Conservation (phyloP, 2,797 vertebrate species). For the Alcedo atthis region DNA sequence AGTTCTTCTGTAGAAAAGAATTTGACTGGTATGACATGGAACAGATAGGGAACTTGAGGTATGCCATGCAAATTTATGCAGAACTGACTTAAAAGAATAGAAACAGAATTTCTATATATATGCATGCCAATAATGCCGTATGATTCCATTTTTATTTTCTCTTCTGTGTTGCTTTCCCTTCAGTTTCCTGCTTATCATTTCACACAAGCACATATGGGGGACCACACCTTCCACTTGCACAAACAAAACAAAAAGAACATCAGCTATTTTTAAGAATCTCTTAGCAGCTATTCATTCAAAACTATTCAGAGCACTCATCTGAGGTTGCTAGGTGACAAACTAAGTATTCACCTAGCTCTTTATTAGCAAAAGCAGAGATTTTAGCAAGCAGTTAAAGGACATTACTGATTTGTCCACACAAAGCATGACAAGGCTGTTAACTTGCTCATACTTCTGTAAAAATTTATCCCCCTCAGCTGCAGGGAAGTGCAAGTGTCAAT, state of each 20-base stretch:
- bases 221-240: slow-evolving; percentile 41
- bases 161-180: slow-evolving; percentile 6
- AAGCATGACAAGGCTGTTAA: not conserved
- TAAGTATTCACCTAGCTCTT: not conserved
- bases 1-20: slow-evolving; percentile 34
- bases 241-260: slow-evolving; percentile 27
- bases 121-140: slow-evolving; percentile 13
- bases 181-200: slow-evolving; percentile 35
- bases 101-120: slow-evolving; percentile 55
- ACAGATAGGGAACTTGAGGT: slow-evolving; percentile 34
- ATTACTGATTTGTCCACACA: not conserved
- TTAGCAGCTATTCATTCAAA: slow-evolving; percentile 25
- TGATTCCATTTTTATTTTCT: slow-evolving; percentile 52
- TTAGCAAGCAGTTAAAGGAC: not conserved
- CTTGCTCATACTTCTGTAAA: not conserved
- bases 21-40: not conserved
- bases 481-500: slow-evolving; percentile 36
- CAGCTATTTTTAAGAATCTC: not conserved
- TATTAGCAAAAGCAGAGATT: not conserved
- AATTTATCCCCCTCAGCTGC: slow-evolving; percentile 23
- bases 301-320: not conserved
- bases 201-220: slow-evolving; percentile 21
- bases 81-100: slow-evolving; percentile 54
- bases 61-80: slow-evolving; percentile 57
- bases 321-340: slow-evolving; percentile 40